These are phyloP conservation scores for Phaonia tiefii DNA, from an alignment of 2,888 invertebrate species.

Conservation along the genomic window DNA sequence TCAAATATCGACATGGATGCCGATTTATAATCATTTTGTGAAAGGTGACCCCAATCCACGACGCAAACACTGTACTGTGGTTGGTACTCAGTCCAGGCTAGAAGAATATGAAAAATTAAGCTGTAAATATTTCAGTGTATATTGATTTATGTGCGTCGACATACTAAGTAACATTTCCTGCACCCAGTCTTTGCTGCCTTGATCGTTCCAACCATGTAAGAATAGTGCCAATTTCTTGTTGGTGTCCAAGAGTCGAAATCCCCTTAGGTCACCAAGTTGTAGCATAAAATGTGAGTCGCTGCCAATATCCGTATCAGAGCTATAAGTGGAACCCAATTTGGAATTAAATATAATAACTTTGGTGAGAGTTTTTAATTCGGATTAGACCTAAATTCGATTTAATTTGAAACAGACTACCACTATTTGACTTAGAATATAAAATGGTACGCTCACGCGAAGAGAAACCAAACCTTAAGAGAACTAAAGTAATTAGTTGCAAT, in stretches of 20 bases:
- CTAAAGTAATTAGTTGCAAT: too few species aligned
- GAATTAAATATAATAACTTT: neutral
- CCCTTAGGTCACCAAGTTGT: constrained; percentile 75
- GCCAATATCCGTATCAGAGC: constrained; percentile 71
- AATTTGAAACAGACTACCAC: constrained; percentile 2
- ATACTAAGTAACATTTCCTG: constrained; percentile 76
- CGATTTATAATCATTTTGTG: constrained; percentile 76
- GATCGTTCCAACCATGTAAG: constrained; percentile 79
- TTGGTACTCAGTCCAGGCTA: constrained; percentile 77
- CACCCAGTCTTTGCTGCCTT: constrained; percentile 78
- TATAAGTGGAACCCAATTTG: constrained; percentile 54
- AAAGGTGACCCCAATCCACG: constrained; percentile 78
- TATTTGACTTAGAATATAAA: constrained; percentile 33
- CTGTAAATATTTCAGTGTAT: constrained; percentile 42
- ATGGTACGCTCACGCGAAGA: too few species aligned
- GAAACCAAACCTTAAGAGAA: constrained; percentile 3
- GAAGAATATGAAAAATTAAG: constrained; percentile 53
- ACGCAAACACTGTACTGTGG: constrained; percentile 77
- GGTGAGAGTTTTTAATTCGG: constrained; percentile 25
- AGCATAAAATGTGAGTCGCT: constrained; percentile 74
- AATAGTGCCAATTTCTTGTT: constrained; percentile 75
- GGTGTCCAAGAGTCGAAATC: constrained; percentile 74
- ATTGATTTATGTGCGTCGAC: constrained; percentile 57
- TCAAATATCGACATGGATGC: constrained; percentile 79
- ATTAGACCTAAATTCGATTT: neutral